These are phyloP conservation scores for Coptodon rendalli DNA, from an alignment of 2,113 vertebrate species.

Conservation along the genomic window DNA sequence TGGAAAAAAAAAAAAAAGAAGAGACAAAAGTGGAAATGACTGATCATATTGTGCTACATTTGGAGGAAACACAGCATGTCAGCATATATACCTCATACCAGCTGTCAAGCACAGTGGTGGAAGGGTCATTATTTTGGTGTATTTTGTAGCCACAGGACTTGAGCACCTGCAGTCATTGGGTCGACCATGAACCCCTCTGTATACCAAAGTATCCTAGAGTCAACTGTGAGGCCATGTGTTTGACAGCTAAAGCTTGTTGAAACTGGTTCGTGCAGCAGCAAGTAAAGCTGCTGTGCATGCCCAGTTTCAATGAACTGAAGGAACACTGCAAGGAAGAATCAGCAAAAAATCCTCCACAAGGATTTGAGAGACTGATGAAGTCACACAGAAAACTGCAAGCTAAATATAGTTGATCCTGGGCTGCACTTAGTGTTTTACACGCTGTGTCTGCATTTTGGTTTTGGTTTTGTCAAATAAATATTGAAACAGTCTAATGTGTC, in stretches of 20 bases:
- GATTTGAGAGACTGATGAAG: neutral
- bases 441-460: accelerated
- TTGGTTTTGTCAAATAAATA: neutral
- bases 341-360: accelerated
- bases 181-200: neutral
- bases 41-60: neutral
- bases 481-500: neutral
- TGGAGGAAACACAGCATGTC: neutral
- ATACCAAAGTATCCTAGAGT: neutral
- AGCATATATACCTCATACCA: neutral
- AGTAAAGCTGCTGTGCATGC: neutral
- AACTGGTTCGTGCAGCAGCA: neutral
- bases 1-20: neutral
- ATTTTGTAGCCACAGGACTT: neutral
- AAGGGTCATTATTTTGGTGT: neutral
- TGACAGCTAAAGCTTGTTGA: neutral
- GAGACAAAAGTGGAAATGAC: neutral
- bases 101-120: neutral
- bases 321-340: accelerated
- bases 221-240: neutral
- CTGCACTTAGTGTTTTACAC: neutral
- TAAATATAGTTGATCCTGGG: neutral
- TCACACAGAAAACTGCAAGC: neutral
- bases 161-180: neutral
- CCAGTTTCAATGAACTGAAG: neutral